Evolutionary conservation across 2,797 vertebrate genomes (phyloP).

Genomic region (Choloepus didactylus): DNA sequence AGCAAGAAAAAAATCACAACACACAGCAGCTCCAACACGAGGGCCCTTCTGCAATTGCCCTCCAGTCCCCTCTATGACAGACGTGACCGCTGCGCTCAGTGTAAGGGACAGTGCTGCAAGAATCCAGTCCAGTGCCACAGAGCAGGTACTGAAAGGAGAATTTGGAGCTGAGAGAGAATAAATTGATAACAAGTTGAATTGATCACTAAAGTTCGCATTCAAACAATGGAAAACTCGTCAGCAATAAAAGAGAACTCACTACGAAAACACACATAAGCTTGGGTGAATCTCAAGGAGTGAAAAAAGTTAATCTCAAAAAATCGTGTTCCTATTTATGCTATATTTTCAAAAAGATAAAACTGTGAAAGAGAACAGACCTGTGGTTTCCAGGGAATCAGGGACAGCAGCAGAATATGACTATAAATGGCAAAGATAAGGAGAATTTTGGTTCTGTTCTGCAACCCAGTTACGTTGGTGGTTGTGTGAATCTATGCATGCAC

Average conservation of each 20-base stretch:
- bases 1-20: not conserved
- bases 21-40: accelerated
- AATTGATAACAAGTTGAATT: not conserved
- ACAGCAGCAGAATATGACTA: not conserved
- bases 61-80: not conserved
- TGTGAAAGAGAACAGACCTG: not conserved
- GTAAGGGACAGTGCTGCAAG: not conserved
- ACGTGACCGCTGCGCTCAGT: not conserved
- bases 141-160: not conserved
- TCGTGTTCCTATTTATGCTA: not conserved
- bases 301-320: not conserved
- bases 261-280: not conserved
- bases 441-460: not conserved
- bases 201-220: not conserved
- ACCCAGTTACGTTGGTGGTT: not conserved
- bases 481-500: not conserved
- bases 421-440: not conserved
- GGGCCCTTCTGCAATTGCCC: no score
- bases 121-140: accelerated
- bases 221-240: not conserved
- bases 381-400: not conserved
- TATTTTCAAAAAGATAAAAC: not conserved
- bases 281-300: not conserved
- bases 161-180: not conserved
- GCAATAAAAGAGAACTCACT: not conserved